A percentile compares a stretch with the other conserved stretches of the same genome.
Evolutionary conservation across 2,888 invertebrate species (phyloP).

Genomic region (Esperia sulphurella): DNA sequence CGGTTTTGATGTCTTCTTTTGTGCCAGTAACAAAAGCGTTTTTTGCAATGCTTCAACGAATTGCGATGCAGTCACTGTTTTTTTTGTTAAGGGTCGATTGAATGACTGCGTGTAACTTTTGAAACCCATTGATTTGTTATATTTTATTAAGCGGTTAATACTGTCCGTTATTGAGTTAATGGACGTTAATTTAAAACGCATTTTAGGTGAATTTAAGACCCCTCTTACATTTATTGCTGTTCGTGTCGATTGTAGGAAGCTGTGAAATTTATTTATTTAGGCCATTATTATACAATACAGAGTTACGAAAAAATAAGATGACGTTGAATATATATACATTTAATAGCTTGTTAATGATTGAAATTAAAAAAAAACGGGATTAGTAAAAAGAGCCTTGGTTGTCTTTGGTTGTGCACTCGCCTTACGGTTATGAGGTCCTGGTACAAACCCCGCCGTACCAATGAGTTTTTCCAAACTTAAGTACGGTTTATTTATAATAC

Average conservation of each 20-base stretch:
- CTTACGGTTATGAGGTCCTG: no score
- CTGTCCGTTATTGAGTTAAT: slow-evolving; percentile 41
- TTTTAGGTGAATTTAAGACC: slow-evolving; percentile 28
- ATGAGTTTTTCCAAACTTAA: no score
- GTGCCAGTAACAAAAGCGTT: slow-evolving; percentile 56
- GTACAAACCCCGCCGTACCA: no score
- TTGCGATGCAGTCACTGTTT: slow-evolving; percentile 44
- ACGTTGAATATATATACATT: no score
- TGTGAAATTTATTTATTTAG: slow-evolving; percentile 2
- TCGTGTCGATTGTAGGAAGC: slow-evolving; percentile 1
- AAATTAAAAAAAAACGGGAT: no score
- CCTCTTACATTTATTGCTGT: slow-evolving; percentile 12
- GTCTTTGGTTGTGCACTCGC: no score
- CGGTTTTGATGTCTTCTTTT: slow-evolving; percentile 71
- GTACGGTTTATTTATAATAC: no score
- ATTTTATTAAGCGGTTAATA: slow-evolving; percentile 63
- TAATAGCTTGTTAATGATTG: no score
- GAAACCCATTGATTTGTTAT: slow-evolving; percentile 60
- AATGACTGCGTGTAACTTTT: slow-evolving; percentile 52
- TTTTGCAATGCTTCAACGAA: slow-evolving; percentile 64
- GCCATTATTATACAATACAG: background rate
- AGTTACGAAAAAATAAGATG: background rate
- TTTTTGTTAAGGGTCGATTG: slow-evolving; percentile 43
- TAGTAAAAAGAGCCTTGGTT: no score
- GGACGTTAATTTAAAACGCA: slow-evolving; percentile 42